Percentiles rank a stretch among this genome's conserved stretches.
Conservation (phyloP, 2,113 vertebrate species). For the Lophura nycthemera region DNA sequence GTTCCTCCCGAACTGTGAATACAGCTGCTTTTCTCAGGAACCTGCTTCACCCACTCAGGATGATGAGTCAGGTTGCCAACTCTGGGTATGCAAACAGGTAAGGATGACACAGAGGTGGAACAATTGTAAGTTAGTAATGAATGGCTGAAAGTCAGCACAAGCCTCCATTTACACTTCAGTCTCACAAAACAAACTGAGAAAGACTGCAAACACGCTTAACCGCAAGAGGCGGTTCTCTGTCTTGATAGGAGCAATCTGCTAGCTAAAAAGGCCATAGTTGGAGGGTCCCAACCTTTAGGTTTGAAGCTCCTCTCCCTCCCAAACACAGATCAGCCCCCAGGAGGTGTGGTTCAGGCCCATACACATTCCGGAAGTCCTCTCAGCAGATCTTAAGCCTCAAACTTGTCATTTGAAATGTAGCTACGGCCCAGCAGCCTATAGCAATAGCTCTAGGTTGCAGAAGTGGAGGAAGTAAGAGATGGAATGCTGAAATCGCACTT, state of each 20-base stretch:
- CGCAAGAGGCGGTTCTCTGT: background rate
- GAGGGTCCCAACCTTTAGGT: background rate
- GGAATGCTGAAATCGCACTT: background rate
- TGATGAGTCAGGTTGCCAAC: background rate
- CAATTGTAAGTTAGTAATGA: background rate
- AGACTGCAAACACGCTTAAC: background rate
- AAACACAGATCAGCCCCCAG: background rate
- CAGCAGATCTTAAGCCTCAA: background rate
- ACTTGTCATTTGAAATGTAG: background rate
- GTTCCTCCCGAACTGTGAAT: background rate
- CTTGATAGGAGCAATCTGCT: background rate
- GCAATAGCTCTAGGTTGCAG: background rate
- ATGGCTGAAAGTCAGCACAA: background rate
- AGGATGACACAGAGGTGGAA: background rate
- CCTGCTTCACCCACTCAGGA: background rate
- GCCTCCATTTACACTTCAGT: background rate
- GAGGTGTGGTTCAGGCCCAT: background rate
- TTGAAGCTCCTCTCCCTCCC: background rate
- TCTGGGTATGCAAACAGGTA: background rate
- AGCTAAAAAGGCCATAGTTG: background rate
- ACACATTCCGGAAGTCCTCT: fast-evolving
- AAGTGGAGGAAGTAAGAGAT: background rate
- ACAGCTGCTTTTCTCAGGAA: background rate
- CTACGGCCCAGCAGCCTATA: fast-evolving
- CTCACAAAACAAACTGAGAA: background rate